These are phyloP conservation scores for Tetrao urogallus DNA, from an alignment of 2,113 vertebrate genomes.

Conservation along the genomic window DNA sequence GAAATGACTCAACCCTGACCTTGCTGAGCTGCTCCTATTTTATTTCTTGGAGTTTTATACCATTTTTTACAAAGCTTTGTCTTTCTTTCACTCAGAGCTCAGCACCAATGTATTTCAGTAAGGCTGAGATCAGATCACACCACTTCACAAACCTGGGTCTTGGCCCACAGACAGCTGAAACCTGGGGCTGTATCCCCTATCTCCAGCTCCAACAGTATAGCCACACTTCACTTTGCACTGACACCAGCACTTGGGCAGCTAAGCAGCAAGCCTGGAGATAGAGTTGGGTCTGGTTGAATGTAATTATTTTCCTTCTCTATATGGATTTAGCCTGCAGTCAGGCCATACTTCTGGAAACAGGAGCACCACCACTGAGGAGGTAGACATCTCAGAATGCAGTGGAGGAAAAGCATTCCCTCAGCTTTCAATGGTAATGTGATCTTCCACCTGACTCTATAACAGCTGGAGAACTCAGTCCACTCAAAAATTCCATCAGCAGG, in stretches of 20 bases:
- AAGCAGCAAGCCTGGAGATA: neutral
- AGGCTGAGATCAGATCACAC: neutral
- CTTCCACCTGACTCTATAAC: neutral
- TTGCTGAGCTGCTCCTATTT: neutral
- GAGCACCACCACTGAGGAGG: neutral
- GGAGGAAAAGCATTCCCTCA: neutral
- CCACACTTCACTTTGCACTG: neutral
- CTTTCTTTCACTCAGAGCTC: neutral
- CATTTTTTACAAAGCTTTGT: conserved; percentile 2
- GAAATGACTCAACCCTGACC: conserved; percentile 22
- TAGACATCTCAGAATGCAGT: fast-evolving
- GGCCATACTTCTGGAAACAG: neutral
- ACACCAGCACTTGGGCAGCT: neutral
- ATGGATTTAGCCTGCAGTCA: neutral
- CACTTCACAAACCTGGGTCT: neutral
- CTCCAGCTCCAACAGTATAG: neutral
- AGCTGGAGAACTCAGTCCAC: neutral
- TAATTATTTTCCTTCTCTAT: neutral
- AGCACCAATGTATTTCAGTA: neutral
- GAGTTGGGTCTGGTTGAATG: neutral
- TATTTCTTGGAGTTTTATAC: conserved; percentile 5
- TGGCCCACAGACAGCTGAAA: conserved; percentile 5
- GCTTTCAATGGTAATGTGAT: neutral
- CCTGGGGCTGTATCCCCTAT: neutral
- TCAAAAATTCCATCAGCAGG: neutral